phyloP scores from a whole-genome alignment of 2,797 vertebrate genomes.

The Anisognathus igniventris region DNA sequence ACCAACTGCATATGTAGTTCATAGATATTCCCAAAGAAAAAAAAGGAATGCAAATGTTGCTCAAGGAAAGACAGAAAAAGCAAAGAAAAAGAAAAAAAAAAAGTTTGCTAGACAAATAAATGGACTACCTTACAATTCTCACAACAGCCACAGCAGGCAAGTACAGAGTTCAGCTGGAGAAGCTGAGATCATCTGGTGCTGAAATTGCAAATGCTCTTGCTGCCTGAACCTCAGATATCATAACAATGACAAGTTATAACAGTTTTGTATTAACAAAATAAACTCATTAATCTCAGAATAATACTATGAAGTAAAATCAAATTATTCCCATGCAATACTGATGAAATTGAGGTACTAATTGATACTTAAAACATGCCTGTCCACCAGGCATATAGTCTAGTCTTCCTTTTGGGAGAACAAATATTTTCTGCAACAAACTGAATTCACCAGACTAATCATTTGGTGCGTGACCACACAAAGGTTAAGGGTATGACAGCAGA shows the following conservation, averaged over 20 bases:
- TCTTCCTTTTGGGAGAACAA: not conserved
- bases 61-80: not conserved
- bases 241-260: not conserved
- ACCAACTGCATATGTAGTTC: not conserved
- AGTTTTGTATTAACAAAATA: not conserved
- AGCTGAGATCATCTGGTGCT: not conserved
- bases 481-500: not conserved
- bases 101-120: not conserved
- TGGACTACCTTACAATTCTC: not conserved
- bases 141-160: fast-evolving
- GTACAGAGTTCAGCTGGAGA: not conserved
- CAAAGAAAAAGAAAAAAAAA: no score
- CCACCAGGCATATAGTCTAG: not conserved
- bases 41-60: not conserved
- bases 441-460: not conserved
- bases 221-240: not conserved
- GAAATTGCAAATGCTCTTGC: not conserved
- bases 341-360: not conserved
- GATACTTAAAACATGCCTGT: not conserved
- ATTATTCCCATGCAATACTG: not conserved
- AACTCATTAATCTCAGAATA: not conserved
- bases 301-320: not conserved
- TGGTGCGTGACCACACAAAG: not conserved
- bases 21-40: not conserved
- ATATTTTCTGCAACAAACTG: not conserved